Evolutionary conservation across 2,797 vertebrate species (phyloP).

Genomic region (Leptatherina wallacei): DNA sequence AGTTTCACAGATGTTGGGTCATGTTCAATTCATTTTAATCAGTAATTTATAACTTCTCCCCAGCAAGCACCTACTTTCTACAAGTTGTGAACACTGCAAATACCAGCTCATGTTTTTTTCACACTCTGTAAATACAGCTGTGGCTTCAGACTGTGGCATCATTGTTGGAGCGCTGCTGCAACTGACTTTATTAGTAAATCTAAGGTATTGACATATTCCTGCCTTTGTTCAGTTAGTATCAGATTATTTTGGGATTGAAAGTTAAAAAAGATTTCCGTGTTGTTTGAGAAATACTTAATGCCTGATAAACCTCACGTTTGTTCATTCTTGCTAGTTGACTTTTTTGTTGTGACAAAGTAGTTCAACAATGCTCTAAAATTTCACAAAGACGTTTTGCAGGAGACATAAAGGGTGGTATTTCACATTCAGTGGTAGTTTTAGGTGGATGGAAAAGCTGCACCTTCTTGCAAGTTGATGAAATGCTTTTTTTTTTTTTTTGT

Average conservation of each 20-base stretch:
- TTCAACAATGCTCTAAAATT: background rate
- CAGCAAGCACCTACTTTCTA: conserved; percentile 10
- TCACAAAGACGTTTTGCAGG: background rate
- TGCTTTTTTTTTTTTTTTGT: too few relatives aligned
- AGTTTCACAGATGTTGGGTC: conserved; percentile 1
- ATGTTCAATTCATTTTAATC: conserved; percentile 19
- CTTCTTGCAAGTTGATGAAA: too few relatives aligned
- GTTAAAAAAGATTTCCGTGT: too few relatives aligned
- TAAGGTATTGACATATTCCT: background rate
- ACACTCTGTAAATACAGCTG: conserved; percentile 3
- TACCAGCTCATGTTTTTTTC: conserved; percentile 18
- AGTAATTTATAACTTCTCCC: background rate
- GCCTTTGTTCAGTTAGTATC: background rate
- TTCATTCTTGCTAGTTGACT: background rate
- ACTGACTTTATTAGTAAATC: background rate
- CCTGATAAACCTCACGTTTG: background rate
- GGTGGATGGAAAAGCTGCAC: background rate
- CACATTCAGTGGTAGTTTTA: background rate
- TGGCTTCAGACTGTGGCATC: background rate
- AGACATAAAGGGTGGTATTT: background rate
- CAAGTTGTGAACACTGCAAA: conserved; percentile 9
- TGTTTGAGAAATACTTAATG: too few relatives aligned
- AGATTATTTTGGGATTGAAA: background rate
- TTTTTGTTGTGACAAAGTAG: background rate
- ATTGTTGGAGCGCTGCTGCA: conserved; percentile 1